phyloP scores from a whole-genome alignment of 2,797 vertebrate genomes.

The Streptopelia turtur region DNA sequence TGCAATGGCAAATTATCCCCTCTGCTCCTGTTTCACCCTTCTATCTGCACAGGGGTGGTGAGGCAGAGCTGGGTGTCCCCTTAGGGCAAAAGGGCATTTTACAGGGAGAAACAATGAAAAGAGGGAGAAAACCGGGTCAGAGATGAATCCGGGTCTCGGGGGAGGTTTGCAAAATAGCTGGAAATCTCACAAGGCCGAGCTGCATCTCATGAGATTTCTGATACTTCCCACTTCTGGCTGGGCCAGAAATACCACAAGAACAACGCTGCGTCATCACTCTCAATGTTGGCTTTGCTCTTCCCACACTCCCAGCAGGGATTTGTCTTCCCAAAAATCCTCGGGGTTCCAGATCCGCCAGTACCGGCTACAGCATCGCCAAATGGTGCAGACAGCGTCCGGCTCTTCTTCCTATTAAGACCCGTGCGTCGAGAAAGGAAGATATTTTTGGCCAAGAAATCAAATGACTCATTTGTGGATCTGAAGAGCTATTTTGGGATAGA shows the following conservation, averaged over 20 bases:
- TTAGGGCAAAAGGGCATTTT: not conserved
- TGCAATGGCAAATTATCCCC: not conserved
- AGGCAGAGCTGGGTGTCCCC: not conserved
- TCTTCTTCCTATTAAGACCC: not conserved
- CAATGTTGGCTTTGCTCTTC: conserved; percentile 15
- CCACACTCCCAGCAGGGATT: conserved; percentile 38
- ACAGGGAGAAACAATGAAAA: not conserved
- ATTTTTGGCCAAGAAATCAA: conserved; percentile 39
- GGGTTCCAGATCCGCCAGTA: accelerated
- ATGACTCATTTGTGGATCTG: conserved; percentile 16
- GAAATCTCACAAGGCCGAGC: conserved; percentile 58
- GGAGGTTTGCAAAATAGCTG: conserved; percentile 50
- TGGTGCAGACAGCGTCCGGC: accelerated
- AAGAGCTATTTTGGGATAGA: not conserved
- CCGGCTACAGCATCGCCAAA: not conserved
- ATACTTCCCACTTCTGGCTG: conserved; percentile 68
- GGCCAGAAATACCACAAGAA: conserved; percentile 71
- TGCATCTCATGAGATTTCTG: conserved; percentile 57
- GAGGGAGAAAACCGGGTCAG: not conserved
- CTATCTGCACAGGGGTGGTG: accelerated
- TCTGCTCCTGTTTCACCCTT: accelerated
- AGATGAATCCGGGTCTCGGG: not conserved
- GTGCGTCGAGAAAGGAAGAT: not conserved
- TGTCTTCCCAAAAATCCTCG: not conserved
- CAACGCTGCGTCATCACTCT: conserved; percentile 71